Conservation (phyloP, 2,113 vertebrate genomes). For the Calidris pugnax region DNA sequence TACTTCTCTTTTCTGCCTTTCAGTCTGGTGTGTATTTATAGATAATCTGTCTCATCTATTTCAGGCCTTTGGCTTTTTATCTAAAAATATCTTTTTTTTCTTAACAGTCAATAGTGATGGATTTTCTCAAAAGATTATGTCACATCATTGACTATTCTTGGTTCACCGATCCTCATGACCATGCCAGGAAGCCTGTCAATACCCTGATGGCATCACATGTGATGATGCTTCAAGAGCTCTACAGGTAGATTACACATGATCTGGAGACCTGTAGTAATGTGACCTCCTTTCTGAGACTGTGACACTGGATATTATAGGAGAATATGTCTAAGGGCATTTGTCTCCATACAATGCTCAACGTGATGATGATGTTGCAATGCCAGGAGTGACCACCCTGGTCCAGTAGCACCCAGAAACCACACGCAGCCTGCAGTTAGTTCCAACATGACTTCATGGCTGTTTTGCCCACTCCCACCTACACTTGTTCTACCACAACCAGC, state of each 20-base stretch:
- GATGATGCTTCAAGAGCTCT: background rate
- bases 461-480: background rate
- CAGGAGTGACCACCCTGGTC: background rate
- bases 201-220: rapidly evolving
- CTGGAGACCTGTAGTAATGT: background rate
- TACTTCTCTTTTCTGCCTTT: background rate
- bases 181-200: background rate
- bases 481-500: background rate
- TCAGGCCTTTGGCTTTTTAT: background rate
- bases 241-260: rapidly evolving
- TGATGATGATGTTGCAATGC: too few relatives aligned
- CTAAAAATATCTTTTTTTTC: background rate
- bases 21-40: background rate
- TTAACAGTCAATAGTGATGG: background rate
- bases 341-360: background rate
- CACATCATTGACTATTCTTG: background rate
- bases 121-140: background rate
- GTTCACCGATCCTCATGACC: background rate
- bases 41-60: background rate
- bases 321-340: background rate
- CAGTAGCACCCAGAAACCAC: background rate
- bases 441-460: background rate
- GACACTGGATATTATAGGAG: background rate
- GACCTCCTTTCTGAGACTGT: background rate
- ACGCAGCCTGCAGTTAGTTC: background rate